A percentile compares a stretch with the other conserved stretches of the same genome.
phyloP scores from a whole-genome alignment of 2,113 vertebrate genomes.

The Nesoenas mayeri region DNA sequence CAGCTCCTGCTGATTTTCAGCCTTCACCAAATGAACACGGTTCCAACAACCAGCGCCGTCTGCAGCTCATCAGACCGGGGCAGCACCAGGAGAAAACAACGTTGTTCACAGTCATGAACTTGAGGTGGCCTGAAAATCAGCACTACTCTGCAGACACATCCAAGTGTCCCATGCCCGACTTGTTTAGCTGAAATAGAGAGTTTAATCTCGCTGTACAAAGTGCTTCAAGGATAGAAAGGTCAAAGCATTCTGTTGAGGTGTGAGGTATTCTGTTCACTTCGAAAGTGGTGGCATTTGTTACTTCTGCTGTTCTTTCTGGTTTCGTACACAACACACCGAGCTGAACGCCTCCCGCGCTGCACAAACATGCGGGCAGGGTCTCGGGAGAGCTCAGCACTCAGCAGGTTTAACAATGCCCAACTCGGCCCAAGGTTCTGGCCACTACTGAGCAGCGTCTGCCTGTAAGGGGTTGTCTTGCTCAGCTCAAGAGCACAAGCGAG shows the following conservation, averaged over 20 bases:
- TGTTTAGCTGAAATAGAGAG: not conserved
- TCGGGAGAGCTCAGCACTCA: not conserved
- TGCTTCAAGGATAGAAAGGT: not conserved
- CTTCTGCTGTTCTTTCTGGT: not conserved
- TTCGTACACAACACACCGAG: not conserved
- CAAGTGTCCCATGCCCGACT: no score
- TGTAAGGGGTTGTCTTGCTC: not conserved
- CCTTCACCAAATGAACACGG: not conserved
- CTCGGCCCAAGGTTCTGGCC: not conserved
- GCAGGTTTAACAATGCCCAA: not conserved
- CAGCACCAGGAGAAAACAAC: not conserved
- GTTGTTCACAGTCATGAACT: not conserved
- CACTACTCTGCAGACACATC: not conserved
- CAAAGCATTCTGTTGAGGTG: not conserved
- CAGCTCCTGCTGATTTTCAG: not conserved
- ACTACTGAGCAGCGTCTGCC: not conserved
- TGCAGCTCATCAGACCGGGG: not conserved
- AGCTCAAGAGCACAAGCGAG: not conserved
- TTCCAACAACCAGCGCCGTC: not conserved
- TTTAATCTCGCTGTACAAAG: not conserved
- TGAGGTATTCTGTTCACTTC: not conserved
- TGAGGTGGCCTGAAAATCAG: not conserved
- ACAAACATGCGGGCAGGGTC: not conserved
- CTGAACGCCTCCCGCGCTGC: not conserved
- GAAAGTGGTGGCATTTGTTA: not conserved